Base-by-base conservation (phyloP, 1,140 invertebrate genomes). In the Drosophila nannoptera region DNA sequence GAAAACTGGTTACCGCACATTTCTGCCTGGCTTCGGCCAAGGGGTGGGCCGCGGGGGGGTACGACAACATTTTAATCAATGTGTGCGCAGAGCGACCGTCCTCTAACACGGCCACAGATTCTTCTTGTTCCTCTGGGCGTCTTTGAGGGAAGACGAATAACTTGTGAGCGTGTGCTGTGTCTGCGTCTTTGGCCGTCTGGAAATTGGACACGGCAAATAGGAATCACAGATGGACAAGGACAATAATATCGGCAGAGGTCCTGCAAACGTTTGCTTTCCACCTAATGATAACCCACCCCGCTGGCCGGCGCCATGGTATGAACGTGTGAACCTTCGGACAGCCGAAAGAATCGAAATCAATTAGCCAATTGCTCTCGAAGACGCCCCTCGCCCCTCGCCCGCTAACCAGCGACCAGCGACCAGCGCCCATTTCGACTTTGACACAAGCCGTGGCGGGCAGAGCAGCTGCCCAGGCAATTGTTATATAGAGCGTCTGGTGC, bases 351-450 rank as follows among this genome's bases (percentile, higher is more conserved):
- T 84, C 73, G 76, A 84, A 84, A 84, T 84, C 80, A 84, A 84
- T 84, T 84, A 84, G 80, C 80, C 80, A 84, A 84, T 84, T 84
- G 82, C 80, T 80, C 81, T 86, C 62, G 69, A 80, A 86, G 73
- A 80, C 69, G 76, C 61, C 74, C 56, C 22, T 22, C 22, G 22
- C 22, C 22, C 22, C 22, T 22, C 22, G 22, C 22, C 22, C 1
- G 22, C 22, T n/a, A 3, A 22, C 22, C 22, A 3, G 22, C 22
- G 22, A 22, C 22, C 22, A 22, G 22, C 22, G 22, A 22, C 22
- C 1, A 42, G 46, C 55, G 56, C 59, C 42, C 42, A 43, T 43
- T 50, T 67, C 50, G 69, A 40, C 52, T 53, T 64, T 64, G 67
- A 64, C 66, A 62, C 59, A 68, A 42, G 43, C 42, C 52, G 48